Percentiles rank a stretch among this genome's conserved stretches.
Conservation (phyloP, 2,797 vertebrate genomes). For the Chloroceryle inda region DNA sequence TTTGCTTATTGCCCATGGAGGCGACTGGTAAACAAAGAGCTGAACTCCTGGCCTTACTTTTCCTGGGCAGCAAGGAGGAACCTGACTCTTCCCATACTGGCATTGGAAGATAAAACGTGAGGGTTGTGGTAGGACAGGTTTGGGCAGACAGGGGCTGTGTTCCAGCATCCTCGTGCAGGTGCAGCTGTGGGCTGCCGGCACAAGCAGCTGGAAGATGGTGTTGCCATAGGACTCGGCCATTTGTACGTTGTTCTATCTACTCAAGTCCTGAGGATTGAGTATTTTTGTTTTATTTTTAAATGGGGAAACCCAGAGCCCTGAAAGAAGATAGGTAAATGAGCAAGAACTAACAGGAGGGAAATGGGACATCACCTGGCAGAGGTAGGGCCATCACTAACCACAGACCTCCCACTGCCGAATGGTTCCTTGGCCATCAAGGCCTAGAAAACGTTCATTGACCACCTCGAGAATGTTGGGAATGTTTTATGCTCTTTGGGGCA, state of each 20-base stretch:
- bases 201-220: not conserved
- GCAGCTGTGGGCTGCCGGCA: not conserved
- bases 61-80: not conserved
- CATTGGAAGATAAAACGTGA: not conserved
- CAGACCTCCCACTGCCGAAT: not conserved
- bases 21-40: not conserved
- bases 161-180: not conserved
- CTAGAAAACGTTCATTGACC: not conserved
- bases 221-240: not conserved
- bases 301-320: not conserved
- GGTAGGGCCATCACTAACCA: not conserved
- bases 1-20: not conserved
- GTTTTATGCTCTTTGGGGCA: not conserved
- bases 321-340: not conserved
- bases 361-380: fast-evolving
- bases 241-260: fast-evolving
- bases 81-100: fast-evolving
- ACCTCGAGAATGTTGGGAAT: no score
- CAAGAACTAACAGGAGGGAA: not conserved
- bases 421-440: not conserved
- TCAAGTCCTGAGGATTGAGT: not conserved
- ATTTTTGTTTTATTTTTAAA: not conserved
- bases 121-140: not conserved
- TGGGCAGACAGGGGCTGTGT: not conserved
- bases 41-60: not conserved